A percentile compares a stretch with the other conserved stretches of the same genome.
Conservation (phyloP, 2,888 invertebrate species). For the Limenitis arthemis region DNA sequence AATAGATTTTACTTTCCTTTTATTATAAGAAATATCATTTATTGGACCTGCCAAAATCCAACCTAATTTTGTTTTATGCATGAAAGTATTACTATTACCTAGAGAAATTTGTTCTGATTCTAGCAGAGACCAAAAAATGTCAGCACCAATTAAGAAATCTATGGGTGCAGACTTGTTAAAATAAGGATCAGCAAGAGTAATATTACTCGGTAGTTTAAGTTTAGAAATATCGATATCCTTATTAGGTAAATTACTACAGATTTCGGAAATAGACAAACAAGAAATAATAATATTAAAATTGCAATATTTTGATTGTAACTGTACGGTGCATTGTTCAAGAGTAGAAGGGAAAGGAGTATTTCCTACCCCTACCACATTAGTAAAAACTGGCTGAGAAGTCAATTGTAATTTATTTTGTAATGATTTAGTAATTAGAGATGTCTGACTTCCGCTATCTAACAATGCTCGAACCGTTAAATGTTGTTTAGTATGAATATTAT, state of each 20-base stretch:
- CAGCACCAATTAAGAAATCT: conserved; percentile 20
- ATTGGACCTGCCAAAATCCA: conserved; percentile 29
- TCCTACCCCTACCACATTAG: conserved; percentile 19
- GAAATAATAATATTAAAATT: conserved; percentile 12
- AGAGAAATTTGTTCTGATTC: conserved; percentile 22
- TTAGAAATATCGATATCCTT: conserved; percentile 2
- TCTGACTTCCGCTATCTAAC: conserved; percentile 25
- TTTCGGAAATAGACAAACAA: conserved; percentile 21
- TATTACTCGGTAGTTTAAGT: conserved; percentile 13
- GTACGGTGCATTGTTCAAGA: conserved; percentile 2
- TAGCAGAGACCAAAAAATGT: conserved; percentile 26
- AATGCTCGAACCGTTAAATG: conserved; percentile 11
- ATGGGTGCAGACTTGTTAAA: conserved; percentile 16
- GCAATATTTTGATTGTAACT: conserved; percentile 11
- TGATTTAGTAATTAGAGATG: conserved; percentile 19
- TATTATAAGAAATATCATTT: not conserved
- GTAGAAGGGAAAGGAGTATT: conserved; percentile 5
- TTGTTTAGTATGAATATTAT: conserved; percentile 17
- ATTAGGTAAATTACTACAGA: conserved; percentile 19
- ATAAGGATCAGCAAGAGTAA: conserved; percentile 19
- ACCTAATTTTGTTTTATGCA: conserved; percentile 24
- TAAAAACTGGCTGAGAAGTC: conserved; percentile 8
- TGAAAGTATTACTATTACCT: conserved; percentile 19
- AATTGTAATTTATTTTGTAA: conserved; percentile 15
- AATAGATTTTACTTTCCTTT: not conserved